These are phyloP conservation scores for Trachymyrmex septentrionalis DNA, from an alignment of 1,140 invertebrate genomes.

Conservation along the genomic window DNA sequence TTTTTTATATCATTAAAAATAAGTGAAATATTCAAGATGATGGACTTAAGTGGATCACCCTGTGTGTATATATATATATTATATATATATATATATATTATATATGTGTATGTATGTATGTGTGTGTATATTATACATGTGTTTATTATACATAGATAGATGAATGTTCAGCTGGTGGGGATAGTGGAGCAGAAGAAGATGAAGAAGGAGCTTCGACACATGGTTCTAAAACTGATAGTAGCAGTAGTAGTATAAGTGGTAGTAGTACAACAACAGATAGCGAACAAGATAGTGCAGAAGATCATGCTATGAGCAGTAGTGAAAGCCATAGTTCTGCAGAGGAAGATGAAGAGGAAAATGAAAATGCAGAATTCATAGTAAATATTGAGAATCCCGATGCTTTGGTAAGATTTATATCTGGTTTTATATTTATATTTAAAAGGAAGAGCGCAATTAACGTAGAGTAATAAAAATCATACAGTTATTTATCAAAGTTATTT, in stretches of 20 bases:
- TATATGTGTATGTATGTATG: too few relatives aligned
- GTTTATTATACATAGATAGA: conserved; percentile 77
- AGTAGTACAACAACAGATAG: conserved; percentile 83
- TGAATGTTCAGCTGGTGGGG: conserved; percentile 84
- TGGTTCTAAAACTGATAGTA: conserved; percentile 82
- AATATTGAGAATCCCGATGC: conserved; percentile 73
- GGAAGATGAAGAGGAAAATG: conserved; percentile 79
- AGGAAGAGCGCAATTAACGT: not conserved
- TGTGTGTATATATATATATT: too few relatives aligned
- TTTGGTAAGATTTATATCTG: conserved; percentile 63
- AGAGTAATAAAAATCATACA: not conserved
- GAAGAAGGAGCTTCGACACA: conserved; percentile 84
- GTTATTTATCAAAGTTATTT: not conserved
- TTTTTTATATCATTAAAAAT: too few relatives aligned
- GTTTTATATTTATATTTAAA: conserved; percentile 10
- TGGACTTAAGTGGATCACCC: too few relatives aligned
- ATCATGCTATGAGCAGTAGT: conserved; percentile 77
- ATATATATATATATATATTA: too few relatives aligned
- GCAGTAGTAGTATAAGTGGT: conserved; percentile 82
- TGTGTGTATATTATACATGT: not conserved
- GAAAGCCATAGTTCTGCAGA: conserved; percentile 80
- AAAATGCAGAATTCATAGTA: conserved; percentile 76
- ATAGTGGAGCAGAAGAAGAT: conserved; percentile 85
- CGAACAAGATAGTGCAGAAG: conserved; percentile 81
- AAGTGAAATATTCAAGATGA: too few relatives aligned